These are phyloP conservation scores for Globia sparganii DNA, from an alignment of 2,888 invertebrate species.

Conservation along the genomic window DNA sequence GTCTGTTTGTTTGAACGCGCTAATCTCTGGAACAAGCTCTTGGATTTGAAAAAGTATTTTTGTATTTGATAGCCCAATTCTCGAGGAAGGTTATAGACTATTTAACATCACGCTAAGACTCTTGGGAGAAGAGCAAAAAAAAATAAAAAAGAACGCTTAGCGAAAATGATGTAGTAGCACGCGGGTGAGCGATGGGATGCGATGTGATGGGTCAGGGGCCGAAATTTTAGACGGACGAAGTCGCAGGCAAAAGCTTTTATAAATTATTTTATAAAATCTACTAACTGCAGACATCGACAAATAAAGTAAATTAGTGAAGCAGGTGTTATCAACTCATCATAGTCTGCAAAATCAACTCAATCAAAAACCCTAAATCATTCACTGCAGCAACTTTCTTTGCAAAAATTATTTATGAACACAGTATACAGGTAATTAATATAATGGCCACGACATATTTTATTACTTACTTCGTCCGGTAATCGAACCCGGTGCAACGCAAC, in stretches of 20 bases:
- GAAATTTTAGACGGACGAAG: too few relatives aligned
- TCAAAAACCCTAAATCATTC: conserved; percentile 33
- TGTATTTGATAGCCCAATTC: not conserved
- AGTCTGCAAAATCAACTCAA: conserved; percentile 18
- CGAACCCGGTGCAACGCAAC: conserved; percentile 63
- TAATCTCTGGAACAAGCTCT: too few relatives aligned
- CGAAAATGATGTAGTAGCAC: not conserved
- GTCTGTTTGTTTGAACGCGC: too few relatives aligned
- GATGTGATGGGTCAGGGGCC: too few relatives aligned
- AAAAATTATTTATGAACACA: conserved; percentile 60
- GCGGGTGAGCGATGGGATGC: too few relatives aligned
- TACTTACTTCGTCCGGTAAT: conserved; percentile 68
- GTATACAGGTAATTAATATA: conserved; percentile 65
- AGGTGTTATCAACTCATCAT: not conserved
- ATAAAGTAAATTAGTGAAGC: not conserved
- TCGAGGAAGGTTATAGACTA: not conserved
- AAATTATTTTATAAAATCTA: not conserved
- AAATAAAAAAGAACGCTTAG: too few relatives aligned
- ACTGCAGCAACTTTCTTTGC: conserved; percentile 37
- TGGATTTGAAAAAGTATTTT: not conserved
- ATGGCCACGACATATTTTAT: conserved; percentile 68
- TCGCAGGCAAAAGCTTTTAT: too few relatives aligned
- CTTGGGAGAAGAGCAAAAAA: not conserved
- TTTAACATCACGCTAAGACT: not conserved
- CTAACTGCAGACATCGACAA: not conserved